These are phyloP conservation scores for Acronicta leporina DNA, from an alignment of 2,888 invertebrate genomes.

Conservation along the genomic window DNA sequence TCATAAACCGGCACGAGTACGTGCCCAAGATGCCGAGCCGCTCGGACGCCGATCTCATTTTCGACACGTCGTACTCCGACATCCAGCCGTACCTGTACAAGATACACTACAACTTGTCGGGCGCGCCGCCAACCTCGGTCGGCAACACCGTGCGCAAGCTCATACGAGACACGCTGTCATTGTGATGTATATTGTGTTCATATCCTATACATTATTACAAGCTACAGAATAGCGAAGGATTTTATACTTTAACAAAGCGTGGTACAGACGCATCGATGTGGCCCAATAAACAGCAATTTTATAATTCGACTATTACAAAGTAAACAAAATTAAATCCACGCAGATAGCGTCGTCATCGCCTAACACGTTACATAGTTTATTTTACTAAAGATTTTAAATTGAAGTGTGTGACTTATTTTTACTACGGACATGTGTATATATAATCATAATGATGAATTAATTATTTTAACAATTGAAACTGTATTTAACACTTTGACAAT, in stretches of 20 bases:
- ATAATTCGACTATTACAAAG: conserved; percentile 32
- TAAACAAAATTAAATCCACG: conserved; percentile 34
- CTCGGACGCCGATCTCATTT: conserved; percentile 97
- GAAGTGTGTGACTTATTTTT: conserved; percentile 54
- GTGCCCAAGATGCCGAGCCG: conserved; percentile 98
- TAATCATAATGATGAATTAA: conserved; percentile 46
- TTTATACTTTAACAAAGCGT: conserved; percentile 14
- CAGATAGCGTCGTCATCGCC: conserved; percentile 29
- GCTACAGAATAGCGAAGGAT: conserved; percentile 24
- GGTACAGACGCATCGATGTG: conserved; percentile 21
- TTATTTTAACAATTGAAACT: conserved; percentile 45
- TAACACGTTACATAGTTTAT: conserved; percentile 39
- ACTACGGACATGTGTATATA: conserved; percentile 50
- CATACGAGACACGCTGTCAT: conserved; percentile 95
- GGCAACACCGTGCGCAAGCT: conserved; percentile 97
- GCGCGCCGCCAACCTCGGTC: conserved; percentile 94
- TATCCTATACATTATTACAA: conserved; percentile 19
- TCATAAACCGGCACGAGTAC: conserved; percentile 98
- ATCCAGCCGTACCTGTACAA: conserved; percentile 99
- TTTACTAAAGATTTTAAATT: conserved; percentile 46
- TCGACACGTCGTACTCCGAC: conserved; percentile 97
- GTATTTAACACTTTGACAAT: conserved; percentile 56
- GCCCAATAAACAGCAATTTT: conserved; percentile 32
- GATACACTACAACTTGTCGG: conserved; percentile 94
- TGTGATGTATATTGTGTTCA: conserved; percentile 86